phyloP scores from a whole-genome alignment of 2,797 vertebrate species.

The Potorous gilbertii region DNA sequence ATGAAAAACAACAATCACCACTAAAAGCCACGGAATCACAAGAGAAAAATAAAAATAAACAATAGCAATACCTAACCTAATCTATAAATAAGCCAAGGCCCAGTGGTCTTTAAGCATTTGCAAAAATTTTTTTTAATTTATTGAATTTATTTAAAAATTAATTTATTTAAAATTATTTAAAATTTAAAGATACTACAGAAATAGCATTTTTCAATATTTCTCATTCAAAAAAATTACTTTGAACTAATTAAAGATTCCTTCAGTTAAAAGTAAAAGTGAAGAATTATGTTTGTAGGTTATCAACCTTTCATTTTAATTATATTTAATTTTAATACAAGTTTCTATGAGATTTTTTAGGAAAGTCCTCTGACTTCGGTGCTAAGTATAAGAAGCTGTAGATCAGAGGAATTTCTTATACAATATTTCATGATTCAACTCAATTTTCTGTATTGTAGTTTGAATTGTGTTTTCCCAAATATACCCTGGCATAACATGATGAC shows the following conservation, averaged over 20 bases:
- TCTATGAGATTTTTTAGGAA: neutral
- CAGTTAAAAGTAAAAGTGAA: neutral
- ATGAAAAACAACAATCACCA: neutral
- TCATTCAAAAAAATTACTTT: neutral
- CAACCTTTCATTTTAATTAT: neutral
- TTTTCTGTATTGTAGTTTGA: neutral
- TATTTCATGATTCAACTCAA: neutral
- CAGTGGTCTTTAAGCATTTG: neutral
- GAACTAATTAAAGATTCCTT: neutral
- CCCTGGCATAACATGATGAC: neutral
- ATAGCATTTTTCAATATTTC: neutral
- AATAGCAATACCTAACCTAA: neutral
- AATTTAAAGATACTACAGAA: neutral
- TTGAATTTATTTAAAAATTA: too few relatives aligned
- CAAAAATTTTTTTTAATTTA: neutral
- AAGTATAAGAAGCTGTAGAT: neutral
- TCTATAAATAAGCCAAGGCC: neutral
- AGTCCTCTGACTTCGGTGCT: neutral
- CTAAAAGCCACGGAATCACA: neutral
- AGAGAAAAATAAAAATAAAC: neutral
- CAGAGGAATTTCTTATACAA: neutral
- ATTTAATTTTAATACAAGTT: neutral
- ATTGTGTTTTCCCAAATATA: neutral
- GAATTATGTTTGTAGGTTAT: neutral
- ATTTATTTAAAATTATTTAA: too few relatives aligned